Percentiles rank a stretch among this genome's conserved stretches.
phyloP scores from a whole-genome alignment of 2,888 invertebrate genomes.

The Heliconius sara region DNA sequence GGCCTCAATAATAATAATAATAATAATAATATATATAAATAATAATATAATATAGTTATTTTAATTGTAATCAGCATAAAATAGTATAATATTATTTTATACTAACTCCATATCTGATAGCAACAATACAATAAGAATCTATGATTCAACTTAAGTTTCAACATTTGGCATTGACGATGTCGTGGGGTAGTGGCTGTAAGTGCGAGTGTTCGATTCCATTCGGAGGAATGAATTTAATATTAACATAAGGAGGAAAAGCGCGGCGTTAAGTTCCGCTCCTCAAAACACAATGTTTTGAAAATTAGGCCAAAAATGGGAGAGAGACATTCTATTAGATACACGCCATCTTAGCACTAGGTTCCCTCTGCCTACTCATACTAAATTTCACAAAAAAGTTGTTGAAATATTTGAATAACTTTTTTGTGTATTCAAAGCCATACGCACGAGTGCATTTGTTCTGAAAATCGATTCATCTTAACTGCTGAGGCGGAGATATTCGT shows the following conservation, averaged over 20 bases:
- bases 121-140: too few relatives aligned
- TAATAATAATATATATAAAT: too few relatives aligned
- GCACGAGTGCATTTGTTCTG: conserved; percentile 6
- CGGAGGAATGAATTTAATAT: neutral
- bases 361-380: neutral
- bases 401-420: neutral
- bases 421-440: neutral
- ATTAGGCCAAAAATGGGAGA: neutral
- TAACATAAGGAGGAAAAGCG: neutral
- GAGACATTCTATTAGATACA: neutral
- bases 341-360: neutral
- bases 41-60: too few relatives aligned
- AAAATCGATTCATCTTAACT: conserved; percentile 16
- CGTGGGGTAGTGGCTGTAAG: neutral
- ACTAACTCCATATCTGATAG: too few relatives aligned
- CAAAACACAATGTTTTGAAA: neutral
- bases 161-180: too few relatives aligned
- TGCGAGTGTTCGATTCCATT: neutral
- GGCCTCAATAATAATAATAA: too few relatives aligned
- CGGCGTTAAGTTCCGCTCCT: neutral
- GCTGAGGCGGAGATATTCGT: conserved; percentile 2
- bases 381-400: neutral
- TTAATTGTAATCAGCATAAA: too few relatives aligned
- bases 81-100: too few relatives aligned
- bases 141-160: too few relatives aligned